Percentiles rank a stretch among this genome's conserved stretches.
Evolutionary conservation across 2,888 invertebrate species (phyloP).

Genomic region (Leucania comma): DNA sequence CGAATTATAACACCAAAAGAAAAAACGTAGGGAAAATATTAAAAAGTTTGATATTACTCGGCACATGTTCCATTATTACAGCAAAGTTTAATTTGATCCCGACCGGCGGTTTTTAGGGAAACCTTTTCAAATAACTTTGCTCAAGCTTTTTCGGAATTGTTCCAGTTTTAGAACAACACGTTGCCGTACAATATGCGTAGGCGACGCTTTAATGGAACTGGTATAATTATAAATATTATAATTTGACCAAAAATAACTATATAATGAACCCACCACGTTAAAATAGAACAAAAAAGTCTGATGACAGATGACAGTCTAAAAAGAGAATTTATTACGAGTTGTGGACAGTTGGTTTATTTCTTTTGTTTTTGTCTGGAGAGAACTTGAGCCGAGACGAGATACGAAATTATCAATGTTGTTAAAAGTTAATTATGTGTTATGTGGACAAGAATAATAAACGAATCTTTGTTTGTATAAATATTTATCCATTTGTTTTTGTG

Average conservation of each 20-base stretch:
- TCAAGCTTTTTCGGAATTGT: conserved; percentile 31
- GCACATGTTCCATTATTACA: conserved; percentile 45
- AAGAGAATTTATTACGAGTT: conserved; percentile 11
- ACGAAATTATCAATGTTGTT: conserved; percentile 7
- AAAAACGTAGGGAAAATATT: conserved; percentile 10
- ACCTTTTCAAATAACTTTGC: conserved; percentile 35
- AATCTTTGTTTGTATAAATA: not conserved
- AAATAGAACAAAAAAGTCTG: conserved; percentile 1
- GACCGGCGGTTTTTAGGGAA: conserved; percentile 16
- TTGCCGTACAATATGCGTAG: not conserved
- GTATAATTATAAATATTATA: not conserved
- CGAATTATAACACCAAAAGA: not conserved
- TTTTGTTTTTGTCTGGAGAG: conserved; percentile 22
- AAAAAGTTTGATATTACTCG: conserved; percentile 33
- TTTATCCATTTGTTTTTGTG: not conserved
- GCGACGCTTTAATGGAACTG: not conserved
- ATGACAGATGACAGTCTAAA: conserved; percentile 11
- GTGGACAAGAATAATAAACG: not conserved
- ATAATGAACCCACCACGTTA: not conserved
- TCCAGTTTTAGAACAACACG: conserved; percentile 32
- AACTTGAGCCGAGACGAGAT: not conserved
- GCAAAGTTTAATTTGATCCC: conserved; percentile 39
- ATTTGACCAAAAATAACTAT: not conserved
- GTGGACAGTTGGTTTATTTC: not conserved
- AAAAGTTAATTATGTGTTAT: not conserved